Conservation (phyloP, 2,113 vertebrate species). For the Sturnira hondurensis region DNA sequence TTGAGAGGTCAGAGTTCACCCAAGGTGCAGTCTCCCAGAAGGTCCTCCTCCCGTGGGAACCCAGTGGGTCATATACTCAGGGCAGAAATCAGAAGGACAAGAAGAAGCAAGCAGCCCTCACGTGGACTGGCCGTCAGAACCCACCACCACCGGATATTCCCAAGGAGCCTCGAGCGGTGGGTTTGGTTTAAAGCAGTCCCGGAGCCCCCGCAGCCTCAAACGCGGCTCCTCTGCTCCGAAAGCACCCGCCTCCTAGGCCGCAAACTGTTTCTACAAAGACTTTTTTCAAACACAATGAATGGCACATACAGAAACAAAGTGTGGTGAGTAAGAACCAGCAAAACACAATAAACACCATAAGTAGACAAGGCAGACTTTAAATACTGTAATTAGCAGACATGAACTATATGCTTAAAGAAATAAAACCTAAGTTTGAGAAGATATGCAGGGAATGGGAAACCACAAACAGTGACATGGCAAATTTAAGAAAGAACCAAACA, state of each 20-base stretch:
- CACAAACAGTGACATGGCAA: not conserved
- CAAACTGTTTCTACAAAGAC: slow-evolving; percentile 17
- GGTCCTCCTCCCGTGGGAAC: not conserved
- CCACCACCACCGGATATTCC: not conserved
- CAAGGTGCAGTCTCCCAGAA: not conserved
- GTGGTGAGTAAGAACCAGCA: not conserved
- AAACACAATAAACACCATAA: slow-evolving; percentile 29
- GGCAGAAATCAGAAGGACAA: not conserved
- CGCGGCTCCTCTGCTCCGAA: slow-evolving; percentile 11
- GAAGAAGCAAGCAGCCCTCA: not conserved
- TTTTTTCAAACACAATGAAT: not conserved
- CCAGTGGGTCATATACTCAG: not conserved
- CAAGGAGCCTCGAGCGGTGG: not conserved
- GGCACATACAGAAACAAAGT: not conserved
- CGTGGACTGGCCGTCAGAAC: not conserved
- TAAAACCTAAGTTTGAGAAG: not conserved
- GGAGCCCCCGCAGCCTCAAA: not conserved
- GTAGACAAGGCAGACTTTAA: not conserved
- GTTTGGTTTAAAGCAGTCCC: slow-evolving; percentile 8
- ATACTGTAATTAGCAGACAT: not conserved
- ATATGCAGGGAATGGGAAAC: not conserved
- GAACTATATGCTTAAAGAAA: not conserved
- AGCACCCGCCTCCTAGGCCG: not conserved
- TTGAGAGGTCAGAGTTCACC: not conserved
- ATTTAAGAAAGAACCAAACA: not conserved